A percentile compares a stretch with the other conserved stretches of the same genome.
Conservation (phyloP, 2,113 vertebrate genomes). For the Elanoides forficatus region DNA sequence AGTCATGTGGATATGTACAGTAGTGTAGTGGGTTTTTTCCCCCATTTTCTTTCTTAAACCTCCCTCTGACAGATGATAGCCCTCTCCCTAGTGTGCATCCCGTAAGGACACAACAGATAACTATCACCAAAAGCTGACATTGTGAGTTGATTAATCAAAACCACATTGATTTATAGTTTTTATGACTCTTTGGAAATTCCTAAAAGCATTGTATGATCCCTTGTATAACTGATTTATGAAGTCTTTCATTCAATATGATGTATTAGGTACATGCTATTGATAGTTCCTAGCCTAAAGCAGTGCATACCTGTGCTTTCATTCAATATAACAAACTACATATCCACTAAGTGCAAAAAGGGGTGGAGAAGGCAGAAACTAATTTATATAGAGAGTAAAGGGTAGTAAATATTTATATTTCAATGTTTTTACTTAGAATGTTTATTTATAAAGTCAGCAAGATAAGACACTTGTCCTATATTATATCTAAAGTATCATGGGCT, state of each 20-base stretch:
- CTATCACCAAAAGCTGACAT: not conserved
- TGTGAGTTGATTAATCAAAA: not conserved
- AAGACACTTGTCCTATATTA: not conserved
- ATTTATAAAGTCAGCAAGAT: not conserved
- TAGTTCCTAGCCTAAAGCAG: not conserved
- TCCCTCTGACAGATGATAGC: not conserved
- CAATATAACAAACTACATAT: not conserved
- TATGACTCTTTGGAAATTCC: slow-evolving; percentile 28
- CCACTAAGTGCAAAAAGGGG: slow-evolving; percentile 20
- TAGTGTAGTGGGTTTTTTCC: not conserved
- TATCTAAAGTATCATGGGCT: not conserved
- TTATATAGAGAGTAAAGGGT: not conserved
- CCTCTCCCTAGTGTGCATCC: not conserved
- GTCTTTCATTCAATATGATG: slow-evolving; percentile 53
- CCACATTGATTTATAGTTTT: not conserved
- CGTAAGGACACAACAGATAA: not conserved
- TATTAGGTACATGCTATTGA: not conserved
- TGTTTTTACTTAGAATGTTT: not conserved
- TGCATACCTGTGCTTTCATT: not conserved
- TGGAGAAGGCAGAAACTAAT: slow-evolving; percentile 8
- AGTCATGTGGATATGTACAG: not conserved
- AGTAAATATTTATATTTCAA: slow-evolving; percentile 5
- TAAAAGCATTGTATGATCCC: slow-evolving; percentile 58
- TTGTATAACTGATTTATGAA: slow-evolving; percentile 63
- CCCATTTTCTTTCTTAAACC: not conserved